A percentile compares a stretch with the other conserved stretches of the same genome.
Evolutionary conservation across 2,888 invertebrate genomes (phyloP).

Genomic region (Adelphocoris suturalis): DNA sequence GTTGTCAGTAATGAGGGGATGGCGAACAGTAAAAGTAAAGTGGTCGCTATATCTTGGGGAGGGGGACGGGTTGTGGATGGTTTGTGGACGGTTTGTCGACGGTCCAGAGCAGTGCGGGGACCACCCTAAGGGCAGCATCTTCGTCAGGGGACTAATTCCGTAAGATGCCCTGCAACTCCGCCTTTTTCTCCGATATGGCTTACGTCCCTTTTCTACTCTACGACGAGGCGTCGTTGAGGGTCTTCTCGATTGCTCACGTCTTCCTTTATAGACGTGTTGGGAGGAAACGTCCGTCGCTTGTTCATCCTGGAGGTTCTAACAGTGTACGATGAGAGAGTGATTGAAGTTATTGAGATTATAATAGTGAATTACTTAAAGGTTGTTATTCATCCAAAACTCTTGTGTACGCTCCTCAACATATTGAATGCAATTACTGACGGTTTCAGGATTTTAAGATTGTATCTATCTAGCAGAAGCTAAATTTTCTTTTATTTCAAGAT

Average conservation of each 20-base stretch:
- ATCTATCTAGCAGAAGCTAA: too few species aligned
- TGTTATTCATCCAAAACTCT: too few species aligned
- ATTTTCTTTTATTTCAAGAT: too few species aligned
- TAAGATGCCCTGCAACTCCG: constrained; percentile 50
- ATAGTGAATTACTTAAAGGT: too few species aligned
- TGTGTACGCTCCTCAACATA: too few species aligned
- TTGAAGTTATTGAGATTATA: too few species aligned
- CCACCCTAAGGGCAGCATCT: constrained; percentile 53
- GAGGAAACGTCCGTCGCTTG: not conserved
- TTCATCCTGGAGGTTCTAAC: not conserved
- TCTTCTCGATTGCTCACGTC: constrained; percentile 10
- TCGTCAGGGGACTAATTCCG: constrained; percentile 68
- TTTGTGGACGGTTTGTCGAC: not conserved
- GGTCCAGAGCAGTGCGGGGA: too few species aligned
- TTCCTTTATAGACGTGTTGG: not conserved
- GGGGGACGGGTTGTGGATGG: constrained; percentile 10
- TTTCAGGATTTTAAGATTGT: too few species aligned
- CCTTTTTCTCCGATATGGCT: not conserved
- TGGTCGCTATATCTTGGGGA: constrained; percentile 65
- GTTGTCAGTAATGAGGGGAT: constrained; percentile 66
- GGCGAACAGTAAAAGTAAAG: constrained; percentile 69
- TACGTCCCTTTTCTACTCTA: not conserved
- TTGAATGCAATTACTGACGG: too few species aligned
- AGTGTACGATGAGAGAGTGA: not conserved
- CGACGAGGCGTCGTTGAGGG: not conserved